phyloP scores from a whole-genome alignment of 2,888 invertebrate genomes.

The Aporophyla lueneburgensis region DNA sequence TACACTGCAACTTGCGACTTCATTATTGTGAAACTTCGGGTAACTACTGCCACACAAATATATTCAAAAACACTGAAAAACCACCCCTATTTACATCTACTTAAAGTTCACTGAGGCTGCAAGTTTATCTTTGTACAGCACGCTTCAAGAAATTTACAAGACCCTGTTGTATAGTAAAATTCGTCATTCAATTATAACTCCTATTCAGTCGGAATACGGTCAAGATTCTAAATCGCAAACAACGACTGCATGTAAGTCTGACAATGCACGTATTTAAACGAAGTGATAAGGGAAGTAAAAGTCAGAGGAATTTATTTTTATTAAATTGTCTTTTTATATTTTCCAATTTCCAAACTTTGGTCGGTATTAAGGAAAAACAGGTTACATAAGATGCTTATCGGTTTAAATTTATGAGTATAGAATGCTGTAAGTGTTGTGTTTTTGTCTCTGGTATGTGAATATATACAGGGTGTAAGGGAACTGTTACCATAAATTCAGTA shows the following conservation, averaged over 20 bases:
- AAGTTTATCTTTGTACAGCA: conserved; percentile 14
- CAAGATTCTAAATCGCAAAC: background rate
- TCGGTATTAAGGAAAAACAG: conserved; percentile 34
- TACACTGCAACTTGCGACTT: conserved; percentile 70
- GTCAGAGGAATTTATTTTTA: conserved; percentile 49
- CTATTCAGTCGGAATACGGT: background rate
- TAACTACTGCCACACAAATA: conserved; percentile 18
- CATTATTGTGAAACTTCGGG: conserved; percentile 69
- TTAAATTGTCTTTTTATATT: conserved; percentile 58
- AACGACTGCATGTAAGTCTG: conserved; percentile 18
- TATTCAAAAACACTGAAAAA: conserved; percentile 4
- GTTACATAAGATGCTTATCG: conserved; percentile 35
- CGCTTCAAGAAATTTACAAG: conserved; percentile 52
- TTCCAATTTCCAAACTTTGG: conserved; percentile 54
- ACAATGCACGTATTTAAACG: conserved; percentile 45
- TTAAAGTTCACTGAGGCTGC: conserved; percentile 10
- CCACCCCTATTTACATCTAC: rapidly evolving
- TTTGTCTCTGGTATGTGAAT: background rate
- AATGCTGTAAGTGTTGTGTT: background rate
- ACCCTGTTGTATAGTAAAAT: conserved; percentile 34
- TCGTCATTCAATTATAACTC: conserved; percentile 19
- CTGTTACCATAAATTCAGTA: background rate
- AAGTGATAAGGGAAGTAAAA: conserved; percentile 48
- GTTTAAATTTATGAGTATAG: conserved; percentile 32
- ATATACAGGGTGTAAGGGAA: background rate